phyloP scores from a whole-genome alignment of 2,797 vertebrate genomes.

The Silurus lanzhouensis region DNA sequence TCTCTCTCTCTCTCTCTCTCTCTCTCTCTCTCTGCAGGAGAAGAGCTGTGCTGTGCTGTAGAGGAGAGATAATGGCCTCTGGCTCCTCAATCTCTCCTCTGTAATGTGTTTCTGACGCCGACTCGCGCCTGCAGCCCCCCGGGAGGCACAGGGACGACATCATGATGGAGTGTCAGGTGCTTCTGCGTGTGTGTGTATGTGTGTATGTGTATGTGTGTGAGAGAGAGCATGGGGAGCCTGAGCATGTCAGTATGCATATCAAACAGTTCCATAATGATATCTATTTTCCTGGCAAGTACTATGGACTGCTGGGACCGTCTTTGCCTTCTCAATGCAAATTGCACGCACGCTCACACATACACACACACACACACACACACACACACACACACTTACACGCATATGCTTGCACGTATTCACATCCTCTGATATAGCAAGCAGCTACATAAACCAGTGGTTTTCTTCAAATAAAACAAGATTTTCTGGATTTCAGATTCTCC shows the following conservation, averaged over 20 bases:
- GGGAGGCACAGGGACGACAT: conserved; percentile 69
- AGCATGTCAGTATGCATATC: conserved; percentile 71
- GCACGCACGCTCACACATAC: conserved; percentile 36
- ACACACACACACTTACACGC: conserved; percentile 24
- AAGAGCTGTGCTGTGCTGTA: conserved; percentile 56
- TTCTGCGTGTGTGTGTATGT: conserved; percentile 61
- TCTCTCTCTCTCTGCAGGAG: conserved; percentile 47
- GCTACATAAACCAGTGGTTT: conserved; percentile 7
- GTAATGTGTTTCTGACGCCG: conserved; percentile 74
- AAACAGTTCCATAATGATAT: conserved; percentile 76
- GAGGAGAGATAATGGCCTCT: conserved; percentile 69
- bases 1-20: conserved; percentile 42
- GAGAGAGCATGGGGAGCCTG: conserved; percentile 51
- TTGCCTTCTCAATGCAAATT: conserved; percentile 60
- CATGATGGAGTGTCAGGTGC: conserved; percentile 84
- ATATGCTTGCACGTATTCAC: not conserved
- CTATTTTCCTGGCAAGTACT: conserved; percentile 59
- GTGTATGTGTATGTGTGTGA: conserved; percentile 39
- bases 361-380: conserved; percentile 8
- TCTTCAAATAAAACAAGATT: conserved; percentile 28
- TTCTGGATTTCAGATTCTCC: conserved; percentile 15
- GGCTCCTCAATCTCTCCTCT: conserved; percentile 78
- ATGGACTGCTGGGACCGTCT: conserved; percentile 64
- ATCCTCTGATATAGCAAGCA: not conserved
- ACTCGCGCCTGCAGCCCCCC: conserved; percentile 63